Evolutionary conservation across 2,888 invertebrate genomes (phyloP), one percentile per base, ranked within the genome.

Genomic region (Cerastis rubricosa): DNA sequence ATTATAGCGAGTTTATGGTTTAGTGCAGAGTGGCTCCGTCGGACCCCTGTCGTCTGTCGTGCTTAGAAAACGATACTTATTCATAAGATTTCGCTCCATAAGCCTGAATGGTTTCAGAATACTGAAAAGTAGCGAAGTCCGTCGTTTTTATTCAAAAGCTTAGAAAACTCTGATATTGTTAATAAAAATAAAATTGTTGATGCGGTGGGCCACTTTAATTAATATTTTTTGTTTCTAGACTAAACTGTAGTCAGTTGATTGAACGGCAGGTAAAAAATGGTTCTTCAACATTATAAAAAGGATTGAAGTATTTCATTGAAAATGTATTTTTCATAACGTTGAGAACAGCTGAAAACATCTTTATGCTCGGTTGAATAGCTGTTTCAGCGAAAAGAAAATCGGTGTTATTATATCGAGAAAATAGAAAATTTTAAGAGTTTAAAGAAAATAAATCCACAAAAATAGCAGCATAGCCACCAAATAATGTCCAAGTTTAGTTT

Each of bases 401-500:
- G 35, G 17, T 65, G 64, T 80, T 54, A 61, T 61, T 73, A n/a
- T 47, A 40, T 73, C 19, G 7, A 49, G 40, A 81, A 74, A 75
- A 67, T n/a, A 78, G 22, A 47, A 65, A n/a, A 63, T 1, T 4
- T 4, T 29, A 14, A 14, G 22, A 45, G 35, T 74, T 80, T 63
- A n/a, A 79, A 43, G 57, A 64, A 75, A 74, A 80, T 63, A 54
- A 67, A 77, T 54, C 11, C 5, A 45, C 22, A 49, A 70, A 70
- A 57, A 77, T 73, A 54, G 67, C 45, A 63, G 57, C n/a, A 69
- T 57, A 74, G 74, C 71, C 29, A 67, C 57, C 19, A 78, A 80
- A 84, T 86, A 75, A 76, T 74, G 73, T 78, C 29, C 25, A 71
- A 61, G 76, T 78, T 74, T 80, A 78, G 71, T 82, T 84, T 82